Base-by-base conservation (phyloP, 1,140 invertebrate genomes). In the Drosophila pruinosa region DNA sequence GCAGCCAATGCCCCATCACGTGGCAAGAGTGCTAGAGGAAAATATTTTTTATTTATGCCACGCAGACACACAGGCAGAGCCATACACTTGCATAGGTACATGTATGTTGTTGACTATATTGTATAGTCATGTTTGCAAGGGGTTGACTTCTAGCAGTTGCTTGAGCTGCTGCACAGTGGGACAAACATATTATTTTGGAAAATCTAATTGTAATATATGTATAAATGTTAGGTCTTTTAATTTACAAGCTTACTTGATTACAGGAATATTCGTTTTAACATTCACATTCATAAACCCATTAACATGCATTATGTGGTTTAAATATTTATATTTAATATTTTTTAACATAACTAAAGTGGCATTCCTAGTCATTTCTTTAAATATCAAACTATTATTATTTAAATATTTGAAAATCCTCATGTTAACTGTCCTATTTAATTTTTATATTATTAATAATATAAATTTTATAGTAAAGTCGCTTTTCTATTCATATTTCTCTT, bases 21-120 rank as follows among this genome's bases (percentile, higher is more conserved):
- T 86, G 77, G 80, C 59, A 61, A 79, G 76, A 21, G 26, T 76
- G 77, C 81, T 76, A 80, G 81, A 86, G 76, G 61, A 83, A 80
- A 83, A 83, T 83, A 83, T 59, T 72, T 67, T 61, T 72, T 78
- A 68, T 72, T 57, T 64, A 58, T 47, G 31, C 41, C 15, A 54
- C 17, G 58, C 64, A 57, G 45, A 63, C 53, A 31, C 41, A 74
- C 41, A 58, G 73, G 72, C 45, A 56, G 47, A 73, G 10, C 48
- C 22, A 48, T 39, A 54, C 39, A 39, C 57, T 59, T 65, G 61
- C 72, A 50, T 69, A 31, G 53, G 24, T 41, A 10, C 34, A 26
- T 53, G 7, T 28, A 28, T 28, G 41, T 38, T 4, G 58, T 38
- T 4, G 58, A 74, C 58, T 74, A 63, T 58, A 74, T 74, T 70